Percentiles rank a stretch among this genome's conserved stretches.
phyloP scores from a whole-genome alignment of 1,140 invertebrate species.

The Saccostrea cuccullata region DNA sequence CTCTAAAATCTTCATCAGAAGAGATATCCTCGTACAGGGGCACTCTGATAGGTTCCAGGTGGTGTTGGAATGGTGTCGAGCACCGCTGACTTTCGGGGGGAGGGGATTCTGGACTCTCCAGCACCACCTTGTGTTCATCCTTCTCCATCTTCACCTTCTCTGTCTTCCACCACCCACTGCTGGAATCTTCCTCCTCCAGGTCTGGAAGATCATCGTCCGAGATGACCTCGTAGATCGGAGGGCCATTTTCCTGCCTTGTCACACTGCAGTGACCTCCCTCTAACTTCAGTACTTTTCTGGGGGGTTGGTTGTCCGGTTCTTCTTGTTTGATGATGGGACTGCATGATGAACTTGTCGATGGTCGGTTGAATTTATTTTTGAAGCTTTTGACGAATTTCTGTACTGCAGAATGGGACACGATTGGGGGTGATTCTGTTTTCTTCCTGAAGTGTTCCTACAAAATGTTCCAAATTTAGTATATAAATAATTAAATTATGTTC shows the following conservation, averaged over 20 bases:
- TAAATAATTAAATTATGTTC: too few relatives aligned
- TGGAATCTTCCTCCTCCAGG: not conserved
- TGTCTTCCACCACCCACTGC: not conserved
- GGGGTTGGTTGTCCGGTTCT: not conserved
- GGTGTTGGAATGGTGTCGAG: not conserved
- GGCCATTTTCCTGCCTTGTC: too few relatives aligned
- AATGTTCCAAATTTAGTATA: too few relatives aligned
- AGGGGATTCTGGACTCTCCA: constrained; percentile 1
- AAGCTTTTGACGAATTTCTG: not conserved
- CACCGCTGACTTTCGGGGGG: not conserved
- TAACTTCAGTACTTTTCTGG: not conserved
- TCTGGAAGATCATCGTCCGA: constrained; percentile 38
- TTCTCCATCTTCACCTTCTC: not conserved
- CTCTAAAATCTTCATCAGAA: not conserved
- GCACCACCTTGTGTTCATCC: not conserved
- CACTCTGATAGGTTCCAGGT: not conserved
- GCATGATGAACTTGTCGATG: not conserved
- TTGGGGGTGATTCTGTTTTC: not conserved
- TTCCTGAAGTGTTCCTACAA: not conserved
- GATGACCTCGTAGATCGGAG: not conserved
- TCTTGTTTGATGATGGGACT: not conserved
- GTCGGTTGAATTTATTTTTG: not conserved
- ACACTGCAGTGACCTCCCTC: not conserved
- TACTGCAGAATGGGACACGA: not conserved
- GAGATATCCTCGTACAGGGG: constrained; percentile 11